Evolutionary conservation across 2,797 vertebrate species (phyloP).

Genomic region (Pachyuromys duprasi): DNA sequence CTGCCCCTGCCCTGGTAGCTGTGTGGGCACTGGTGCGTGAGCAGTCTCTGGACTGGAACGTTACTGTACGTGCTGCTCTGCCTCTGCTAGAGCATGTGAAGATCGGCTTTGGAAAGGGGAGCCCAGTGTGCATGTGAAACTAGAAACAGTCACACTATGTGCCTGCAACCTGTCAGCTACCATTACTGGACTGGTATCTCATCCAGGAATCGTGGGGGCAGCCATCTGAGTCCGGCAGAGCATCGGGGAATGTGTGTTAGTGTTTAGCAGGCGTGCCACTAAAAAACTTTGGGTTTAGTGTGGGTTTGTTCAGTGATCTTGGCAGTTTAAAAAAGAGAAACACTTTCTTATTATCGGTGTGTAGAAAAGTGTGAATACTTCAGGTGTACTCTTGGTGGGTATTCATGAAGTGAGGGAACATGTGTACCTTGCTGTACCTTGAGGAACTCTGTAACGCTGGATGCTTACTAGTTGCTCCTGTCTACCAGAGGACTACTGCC

Average conservation of each 20-base stretch:
- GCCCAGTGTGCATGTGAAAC: rapidly evolving
- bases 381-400: background rate
- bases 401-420: background rate
- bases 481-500: too few species aligned
- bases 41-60: background rate
- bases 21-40: background rate
- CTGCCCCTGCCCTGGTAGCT: background rate
- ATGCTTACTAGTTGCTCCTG: background rate
- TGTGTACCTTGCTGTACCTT: background rate
- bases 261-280: background rate
- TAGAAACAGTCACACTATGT: background rate
- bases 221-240: background rate
- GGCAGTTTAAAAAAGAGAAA: background rate
- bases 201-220: rapidly evolving
- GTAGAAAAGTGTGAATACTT: background rate
- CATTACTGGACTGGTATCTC: background rate
- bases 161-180: background rate
- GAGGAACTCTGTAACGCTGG: background rate
- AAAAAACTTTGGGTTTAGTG: background rate
- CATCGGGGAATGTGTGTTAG: background rate
- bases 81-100: background rate
- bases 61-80: background rate
- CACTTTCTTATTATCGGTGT: background rate
- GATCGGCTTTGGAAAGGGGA: background rate
- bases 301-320: background rate